Evolutionary conservation across 2,113 vertebrate species (phyloP).

Genomic region (Myiopsitta monachus): DNA sequence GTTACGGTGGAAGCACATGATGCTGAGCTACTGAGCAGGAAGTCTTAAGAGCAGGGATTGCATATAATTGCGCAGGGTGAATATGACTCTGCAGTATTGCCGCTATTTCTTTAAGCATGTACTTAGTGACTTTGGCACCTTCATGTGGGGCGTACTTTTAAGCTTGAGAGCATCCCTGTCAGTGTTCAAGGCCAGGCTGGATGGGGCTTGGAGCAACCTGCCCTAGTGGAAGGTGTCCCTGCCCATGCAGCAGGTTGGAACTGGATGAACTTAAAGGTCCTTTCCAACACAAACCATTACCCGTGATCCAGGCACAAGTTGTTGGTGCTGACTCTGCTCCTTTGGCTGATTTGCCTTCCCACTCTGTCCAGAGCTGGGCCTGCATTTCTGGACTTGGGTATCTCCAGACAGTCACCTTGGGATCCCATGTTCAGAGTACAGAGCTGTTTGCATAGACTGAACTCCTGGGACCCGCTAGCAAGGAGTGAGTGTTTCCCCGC

Average conservation of each 20-base stretch:
- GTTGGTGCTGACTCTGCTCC: neutral
- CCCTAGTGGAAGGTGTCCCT: neutral
- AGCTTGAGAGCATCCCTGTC: neutral
- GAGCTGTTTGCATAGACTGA: neutral
- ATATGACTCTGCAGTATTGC: neutral
- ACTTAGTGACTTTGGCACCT: neutral
- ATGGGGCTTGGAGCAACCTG: neutral
- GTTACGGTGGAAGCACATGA: neutral
- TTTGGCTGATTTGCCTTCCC: neutral
- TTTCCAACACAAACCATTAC: neutral
- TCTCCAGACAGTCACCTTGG: fast-evolving
- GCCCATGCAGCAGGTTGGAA: neutral
- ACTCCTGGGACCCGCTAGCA: neutral
- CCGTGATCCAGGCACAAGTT: neutral
- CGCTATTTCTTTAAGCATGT: fast-evolving
- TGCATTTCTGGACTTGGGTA: fast-evolving
- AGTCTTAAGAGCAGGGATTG: fast-evolving
- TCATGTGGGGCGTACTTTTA: neutral
- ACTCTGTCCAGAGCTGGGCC: neutral
- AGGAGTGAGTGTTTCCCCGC: neutral
- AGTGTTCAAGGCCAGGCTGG: neutral
- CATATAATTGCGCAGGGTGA: neutral
- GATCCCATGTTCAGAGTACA: neutral
- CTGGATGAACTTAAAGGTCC: neutral
- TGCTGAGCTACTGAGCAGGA: neutral